Conservation (phyloP, 2,113 vertebrate genomes). For the Chauna torquata region DNA sequence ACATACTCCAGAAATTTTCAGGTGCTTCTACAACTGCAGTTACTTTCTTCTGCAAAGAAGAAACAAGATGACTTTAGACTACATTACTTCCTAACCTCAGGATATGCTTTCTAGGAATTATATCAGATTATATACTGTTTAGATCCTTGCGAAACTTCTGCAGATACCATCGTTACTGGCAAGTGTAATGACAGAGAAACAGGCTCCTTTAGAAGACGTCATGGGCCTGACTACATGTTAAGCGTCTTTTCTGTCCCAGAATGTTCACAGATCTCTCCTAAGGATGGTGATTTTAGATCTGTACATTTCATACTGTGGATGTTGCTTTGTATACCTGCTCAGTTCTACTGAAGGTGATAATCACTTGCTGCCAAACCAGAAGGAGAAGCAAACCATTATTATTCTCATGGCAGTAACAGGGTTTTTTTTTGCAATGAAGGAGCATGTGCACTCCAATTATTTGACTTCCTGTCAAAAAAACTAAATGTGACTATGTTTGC, state of each 20-base stretch:
- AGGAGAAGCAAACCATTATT: not conserved
- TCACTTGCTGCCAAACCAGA: conserved; percentile 12
- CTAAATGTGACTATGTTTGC: not conserved
- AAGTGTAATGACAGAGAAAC: not conserved
- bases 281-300: not conserved
- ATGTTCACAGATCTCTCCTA: not conserved
- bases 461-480: conserved; percentile 1
- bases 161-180: not conserved
- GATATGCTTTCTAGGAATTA: not conserved
- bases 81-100: not conserved
- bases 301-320: not conserved
- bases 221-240: not conserved
- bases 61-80: not conserved
- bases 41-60: not conserved
- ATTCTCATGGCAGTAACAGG: not conserved
- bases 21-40: not conserved
- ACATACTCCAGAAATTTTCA: not conserved
- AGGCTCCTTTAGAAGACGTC: not conserved
- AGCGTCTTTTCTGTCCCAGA: not conserved
- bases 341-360: not conserved
- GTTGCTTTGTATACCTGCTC: not conserved
- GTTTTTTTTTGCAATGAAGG: not conserved
- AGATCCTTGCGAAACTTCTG: not conserved
- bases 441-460: not conserved
- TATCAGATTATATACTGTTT: not conserved